Base-by-base conservation (phyloP, 2,888 invertebrate genomes). In the Hypomecis punctinalis region DNA sequence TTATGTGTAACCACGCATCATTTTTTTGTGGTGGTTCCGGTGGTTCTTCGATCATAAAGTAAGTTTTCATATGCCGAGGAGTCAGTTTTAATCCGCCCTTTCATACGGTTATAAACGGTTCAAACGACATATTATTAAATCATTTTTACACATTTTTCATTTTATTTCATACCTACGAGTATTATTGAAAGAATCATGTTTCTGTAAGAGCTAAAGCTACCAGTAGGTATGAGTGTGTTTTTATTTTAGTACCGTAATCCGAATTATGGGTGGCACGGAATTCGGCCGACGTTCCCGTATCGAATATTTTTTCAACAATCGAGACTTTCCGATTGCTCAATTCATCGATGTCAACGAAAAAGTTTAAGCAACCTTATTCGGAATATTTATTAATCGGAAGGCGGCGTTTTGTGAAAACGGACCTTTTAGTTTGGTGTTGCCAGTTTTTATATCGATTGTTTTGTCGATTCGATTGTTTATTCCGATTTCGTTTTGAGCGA, bases 301-400 rank as follows among this genome's bases (percentile, higher is more conserved):
- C 67, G 58, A 66, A 66, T 63, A 68, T 69, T 66, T 70, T 71
- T 65, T 64, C 59, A 63, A 66, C 64, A 66, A 65, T 72, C 68
- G 58, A 68, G 63, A 62, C 58, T 61, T 52, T 53, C 48, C 67
- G 67, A 74, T 71, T 71, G 70, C 71, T 71, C 72, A 72, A 75
- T 75, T 71, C 70, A 75, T 73, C 64, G 72, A 66, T 60, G 70
- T 74, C 74, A 67, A 68, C 70, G 69, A 65, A 69, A 74, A 74
- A 71, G 66, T 72, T 71, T 57, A 71, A 71, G 66, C 60, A 68
- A 54, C 75, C 75, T 70, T 75, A 71, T 75, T 67, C 62, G 73
- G 75, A 70, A 67, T 72, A 71, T 75, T 73, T 75, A 75, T 75
- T 72, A 71, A 73, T 67, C 71, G 67, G 66, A 68, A 63, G 69